Conservation (phyloP, 1,140 invertebrate species). For the Odontomachus brunneus region DNA sequence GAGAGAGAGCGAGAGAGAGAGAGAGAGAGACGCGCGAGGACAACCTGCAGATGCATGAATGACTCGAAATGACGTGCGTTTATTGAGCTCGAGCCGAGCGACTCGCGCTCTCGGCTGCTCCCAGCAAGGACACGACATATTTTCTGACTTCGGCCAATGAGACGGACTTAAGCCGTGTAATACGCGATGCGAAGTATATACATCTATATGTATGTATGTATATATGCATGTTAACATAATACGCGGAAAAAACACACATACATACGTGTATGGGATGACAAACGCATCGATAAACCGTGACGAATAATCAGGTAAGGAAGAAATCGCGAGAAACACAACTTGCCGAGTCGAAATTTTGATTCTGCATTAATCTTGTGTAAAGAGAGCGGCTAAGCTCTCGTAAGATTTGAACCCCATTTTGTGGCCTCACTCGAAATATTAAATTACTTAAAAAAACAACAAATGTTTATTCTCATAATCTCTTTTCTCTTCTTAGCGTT, state of each 20-base stretch:
- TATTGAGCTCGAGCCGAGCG: conserved; percentile 79
- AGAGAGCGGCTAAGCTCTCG: too few relatives aligned
- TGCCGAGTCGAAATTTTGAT: too few relatives aligned
- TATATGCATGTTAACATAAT: conserved; percentile 25
- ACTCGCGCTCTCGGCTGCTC: conserved; percentile 71
- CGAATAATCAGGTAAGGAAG: conserved; percentile 11
- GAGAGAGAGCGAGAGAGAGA: conserved; percentile 48
- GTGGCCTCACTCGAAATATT: too few relatives aligned
- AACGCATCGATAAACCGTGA: conserved; percentile 56
- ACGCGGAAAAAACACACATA: conserved; percentile 4
- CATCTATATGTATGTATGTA: background rate
- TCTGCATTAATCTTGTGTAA: too few relatives aligned
- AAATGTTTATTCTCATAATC: too few relatives aligned
- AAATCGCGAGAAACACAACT: too few relatives aligned
- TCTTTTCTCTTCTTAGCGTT: too few relatives aligned
- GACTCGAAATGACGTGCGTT: conserved; percentile 83
- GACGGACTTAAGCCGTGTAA: conserved; percentile 60
- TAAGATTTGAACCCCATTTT: too few relatives aligned
- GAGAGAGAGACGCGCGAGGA: conserved; percentile 72
- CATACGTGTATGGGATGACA: conserved; percentile 11
- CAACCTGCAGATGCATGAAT: conserved; percentile 83
- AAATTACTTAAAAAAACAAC: too few relatives aligned
- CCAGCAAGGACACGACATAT: conserved; percentile 81
- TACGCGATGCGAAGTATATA: background rate
- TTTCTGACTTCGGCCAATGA: conserved; percentile 67